Evolutionary conservation across 1,140 invertebrate species (phyloP), one percentile per base, ranked within the genome.

Genomic region (Adoxophyes honmai): DNA sequence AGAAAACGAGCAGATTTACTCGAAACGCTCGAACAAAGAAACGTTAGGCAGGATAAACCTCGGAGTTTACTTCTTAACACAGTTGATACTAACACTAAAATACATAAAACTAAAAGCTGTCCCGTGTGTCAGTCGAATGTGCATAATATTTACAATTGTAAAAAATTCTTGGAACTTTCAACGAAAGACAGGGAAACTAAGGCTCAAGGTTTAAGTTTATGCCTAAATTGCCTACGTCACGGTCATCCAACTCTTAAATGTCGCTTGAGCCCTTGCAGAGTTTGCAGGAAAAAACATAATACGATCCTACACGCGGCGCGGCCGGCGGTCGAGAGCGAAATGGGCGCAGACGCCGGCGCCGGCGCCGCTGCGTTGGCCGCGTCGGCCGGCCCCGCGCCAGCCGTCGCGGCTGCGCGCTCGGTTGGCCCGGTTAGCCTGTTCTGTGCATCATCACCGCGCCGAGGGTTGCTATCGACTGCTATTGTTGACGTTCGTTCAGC

Each of bases 171-270:
- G 11, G 35, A 34, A 15, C 33, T 62, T 42, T 60, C 52, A 57
- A 11, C 11, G 37, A 60, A 36, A 55, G 18, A 34, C 39, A 59
- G n/a, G 58, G 55, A 14, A 44, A 60, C 48, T 15, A 60, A n/a
- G 62, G 64, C 51, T 58, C 59, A 13, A 55, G 21, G 21, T 63
- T 61, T 56, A 64, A 64, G 34, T 38, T 15, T 70, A 8, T 70
- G 68, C 36, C 62, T 59, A 48, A 66, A 70, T 57, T 70, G 68
- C 63, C 64, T 66, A 9, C 39, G 42, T 18, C 8, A n/a, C 5
- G 59, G 66, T 33, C 66, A 64, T 48, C 59, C 53, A 44, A 51
- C 66, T 5, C 59, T 62, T 28, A 18, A 38, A 1, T 68, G 66
- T 55, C 18, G 28, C n/a, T 28, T 28, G n/a, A 33, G 28, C 11